These are phyloP conservation scores for Trogon melanurus DNA, from an alignment of 2,113 vertebrate genomes.

Conservation along the genomic window DNA sequence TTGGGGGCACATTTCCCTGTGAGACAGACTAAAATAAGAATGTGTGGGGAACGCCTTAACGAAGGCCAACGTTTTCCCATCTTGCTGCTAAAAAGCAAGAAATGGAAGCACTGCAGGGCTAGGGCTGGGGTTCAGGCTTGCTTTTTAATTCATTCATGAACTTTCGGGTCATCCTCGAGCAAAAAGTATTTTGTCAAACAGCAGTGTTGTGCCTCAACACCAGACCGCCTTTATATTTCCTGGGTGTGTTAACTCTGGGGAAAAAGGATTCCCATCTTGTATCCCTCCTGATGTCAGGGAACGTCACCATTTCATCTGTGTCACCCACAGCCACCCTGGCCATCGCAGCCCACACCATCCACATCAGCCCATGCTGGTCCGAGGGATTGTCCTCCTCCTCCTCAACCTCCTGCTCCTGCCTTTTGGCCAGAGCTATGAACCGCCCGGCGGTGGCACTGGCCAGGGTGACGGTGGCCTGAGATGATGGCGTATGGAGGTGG, in stretches of 20 bases:
- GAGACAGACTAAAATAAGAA: background rate
- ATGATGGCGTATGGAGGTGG: background rate
- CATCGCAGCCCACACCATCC: background rate
- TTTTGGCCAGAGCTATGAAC: background rate
- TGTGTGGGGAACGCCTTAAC: background rate
- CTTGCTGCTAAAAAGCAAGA: background rate
- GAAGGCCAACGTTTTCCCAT: background rate
- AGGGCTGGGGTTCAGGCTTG: background rate
- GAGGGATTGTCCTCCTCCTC: background rate
- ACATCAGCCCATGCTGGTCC: fast-evolving
- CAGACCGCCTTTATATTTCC: background rate
- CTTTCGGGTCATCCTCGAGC: background rate
- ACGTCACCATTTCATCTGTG: background rate
- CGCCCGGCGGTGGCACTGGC: fast-evolving
- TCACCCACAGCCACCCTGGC: background rate
- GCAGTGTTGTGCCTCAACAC: background rate
- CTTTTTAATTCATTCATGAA: background rate
- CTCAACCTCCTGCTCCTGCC: background rate
- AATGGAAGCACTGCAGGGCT: background rate
- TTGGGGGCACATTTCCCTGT: fast-evolving
- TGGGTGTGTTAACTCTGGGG: background rate
- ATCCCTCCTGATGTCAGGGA: background rate
- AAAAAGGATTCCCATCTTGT: background rate
- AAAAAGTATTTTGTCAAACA: background rate
- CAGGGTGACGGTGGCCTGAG: background rate